phyloP scores from a whole-genome alignment of 2,888 invertebrate species.

The Xanthorhoe spadicearia region DNA sequence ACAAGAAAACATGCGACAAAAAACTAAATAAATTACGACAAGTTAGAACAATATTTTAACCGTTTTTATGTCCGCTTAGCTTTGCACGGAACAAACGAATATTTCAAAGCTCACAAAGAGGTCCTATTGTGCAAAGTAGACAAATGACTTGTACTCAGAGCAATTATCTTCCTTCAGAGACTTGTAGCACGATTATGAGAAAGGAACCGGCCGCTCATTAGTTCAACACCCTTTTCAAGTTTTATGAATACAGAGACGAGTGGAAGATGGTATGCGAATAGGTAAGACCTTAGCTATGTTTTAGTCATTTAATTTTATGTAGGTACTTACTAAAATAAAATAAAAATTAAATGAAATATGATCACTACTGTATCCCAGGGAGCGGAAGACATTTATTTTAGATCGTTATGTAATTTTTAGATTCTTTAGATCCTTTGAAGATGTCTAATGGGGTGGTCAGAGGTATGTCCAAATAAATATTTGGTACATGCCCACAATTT shows the following conservation, averaged over 20 bases:
- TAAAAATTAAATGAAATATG: too few species aligned
- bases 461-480: too few species aligned
- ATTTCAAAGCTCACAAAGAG: constrained; percentile 40
- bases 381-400: too few species aligned
- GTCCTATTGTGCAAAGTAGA: constrained; percentile 37
- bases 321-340: too few species aligned
- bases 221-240: constrained; percentile 18
- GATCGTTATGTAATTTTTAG: too few species aligned
- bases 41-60: constrained; percentile 28
- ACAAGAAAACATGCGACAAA: constrained; percentile 2
- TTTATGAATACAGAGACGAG: constrained; percentile 5
- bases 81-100: constrained; percentile 37
- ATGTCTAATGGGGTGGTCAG: too few species aligned
- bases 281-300: background rate
- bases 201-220: constrained; percentile 30
- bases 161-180: too few species aligned
- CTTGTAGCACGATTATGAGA: constrained; percentile 35
- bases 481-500: too few species aligned
- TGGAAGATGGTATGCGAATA: background rate
- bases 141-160: too few species aligned
- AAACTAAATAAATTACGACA: constrained; percentile 24
- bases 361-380: too few species aligned
- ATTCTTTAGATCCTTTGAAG: too few species aligned
- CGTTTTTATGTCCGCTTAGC: constrained; percentile 29
- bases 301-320: too few species aligned